Base-by-base conservation (phyloP, 2,113 vertebrate species). In the Campylomormyrus tamandua region DNA sequence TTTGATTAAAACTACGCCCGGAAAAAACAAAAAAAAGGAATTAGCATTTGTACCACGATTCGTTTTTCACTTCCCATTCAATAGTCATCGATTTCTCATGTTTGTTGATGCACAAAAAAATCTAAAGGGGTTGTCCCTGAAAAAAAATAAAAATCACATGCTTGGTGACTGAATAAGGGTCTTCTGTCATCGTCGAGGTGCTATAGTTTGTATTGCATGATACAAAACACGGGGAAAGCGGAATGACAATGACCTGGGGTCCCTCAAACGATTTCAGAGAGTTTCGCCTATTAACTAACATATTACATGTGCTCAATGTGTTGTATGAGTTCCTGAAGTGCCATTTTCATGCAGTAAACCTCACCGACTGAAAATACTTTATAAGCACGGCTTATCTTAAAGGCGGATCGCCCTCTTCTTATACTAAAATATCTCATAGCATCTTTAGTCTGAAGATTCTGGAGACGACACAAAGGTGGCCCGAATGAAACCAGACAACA, bases 361-460 rank as follows among this genome's bases (percentile, higher is more conserved):
- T 92, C 90, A 87, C 50, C 85, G 31, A 88, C 88, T 77, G 90
- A 91, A 90, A 91, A 88, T 77, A 90, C 90, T 83, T 90, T 89
- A 91, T 90, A 90, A 92, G 89, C 89, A 90, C 84, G 89, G 58
- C 39, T 92, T 91, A 93, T 94, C 91, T 92, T 93, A 91, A 94
- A 94, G 93, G 92, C 58, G 87, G 91, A 91, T 91, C 91, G 83
- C 89, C 58, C 13, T 9, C 7, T 53, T 27, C 86, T 48, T 83
- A 19, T 53, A 19, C 17, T 53, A 53, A 93, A 90, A 92, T 93
- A 92, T 88, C 91, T 89, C 48, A 31, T 5, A 10, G 89, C 87
- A 88, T 88, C 80, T 27, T 31, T n/a, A 85, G 53, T 66, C 10
- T 70, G 31, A 42, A 50, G 87, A 91, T 27, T 58, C 15, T 91